Evolutionary conservation across 2,113 vertebrate species (phyloP), one percentile per base, ranked within the genome.

Genomic region (Tyrannus savana): DNA sequence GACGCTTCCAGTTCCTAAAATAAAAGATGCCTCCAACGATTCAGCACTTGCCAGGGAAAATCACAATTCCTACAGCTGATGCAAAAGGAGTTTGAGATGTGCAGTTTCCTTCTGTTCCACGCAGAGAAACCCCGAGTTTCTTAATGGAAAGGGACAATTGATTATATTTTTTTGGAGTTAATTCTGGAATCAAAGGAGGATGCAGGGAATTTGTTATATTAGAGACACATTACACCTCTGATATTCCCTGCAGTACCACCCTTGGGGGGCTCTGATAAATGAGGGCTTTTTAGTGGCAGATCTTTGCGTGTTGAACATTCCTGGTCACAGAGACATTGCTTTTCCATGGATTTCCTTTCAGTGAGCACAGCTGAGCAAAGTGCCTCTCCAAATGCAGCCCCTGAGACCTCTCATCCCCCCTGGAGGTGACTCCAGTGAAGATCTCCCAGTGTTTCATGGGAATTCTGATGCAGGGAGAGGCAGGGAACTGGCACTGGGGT

Each of bases 291-390:
- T 21, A 12, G 69, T 7, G 62, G 59, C 74, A 75, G 5, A 30
- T 12, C 37, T 53, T 16, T 17, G 83, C 19, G 0, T 8, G 17
- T 39, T 18, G 3, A 6, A 31, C 0, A 0, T 15, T 30, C 6
- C 49, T 35, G 30, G 3, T 9, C 44, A 23, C 16, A 13, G 66
- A 71, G 53, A 5, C 1, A 33, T 28, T 35, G 39, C 18, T 44
- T 35, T 55, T 23, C 14, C 47, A 8, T 7, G 3, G 12, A 1
- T 52, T 52, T 79, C 22, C 27, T 14, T 9, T n/a, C 2, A 1
- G 24, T 16, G 53, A 19, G 41, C 22, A 11, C 24, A 23, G 55
- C 53, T 39, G 78, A 17, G 30, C 3, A 3, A n/a, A 3, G 5
- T 24, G 30, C 3, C 30, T 83, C 27, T 60, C 41, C 46, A 53